Base-by-base conservation (phyloP, 1,140 invertebrate genomes). In the Drosophila eugracilis region DNA sequence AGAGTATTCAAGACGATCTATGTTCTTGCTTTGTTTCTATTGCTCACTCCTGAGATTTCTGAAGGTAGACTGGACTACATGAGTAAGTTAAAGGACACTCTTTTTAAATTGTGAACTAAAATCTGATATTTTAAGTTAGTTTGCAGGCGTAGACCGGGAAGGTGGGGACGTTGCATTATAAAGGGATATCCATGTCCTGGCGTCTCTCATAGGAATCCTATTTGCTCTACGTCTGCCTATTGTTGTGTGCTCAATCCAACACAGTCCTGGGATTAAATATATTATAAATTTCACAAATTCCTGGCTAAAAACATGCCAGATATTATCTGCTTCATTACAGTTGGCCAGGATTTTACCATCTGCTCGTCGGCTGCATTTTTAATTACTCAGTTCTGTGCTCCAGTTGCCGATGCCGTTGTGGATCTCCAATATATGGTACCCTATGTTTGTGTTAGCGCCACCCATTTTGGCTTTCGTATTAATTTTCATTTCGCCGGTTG, bases 401-500 rank as follows among this genome's bases (percentile, higher is more conserved):
- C 41, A 71, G 30, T 48, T 53, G 28, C 22, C 26, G 30, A 48
- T 72, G 65, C 39, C 44, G 54, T 12, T 50, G 54, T 34, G 34
- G 50, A 36, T 17, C 52, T 48, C 26, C 6, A 22, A 28, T 22
- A 28, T 30, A 15, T 7, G 34, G 28, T 10, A 12, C 28, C 12
- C 9, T 7, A 32, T 47, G 36, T 19, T 21, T 63, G 49, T 30
- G 12, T 17, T 37, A 24, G 49, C 21, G 39, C 26, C 47, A 28
- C 24, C 15, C 62, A 49, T 86, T 74, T 63, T 62, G 52, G 67
- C 67, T 85, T 74, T 77, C 81, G 49, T 88, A 85, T 85, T 88
- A 81, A 75, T 85, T 85, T 85, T 88, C 83, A 77, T 81, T 77
- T 65, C 59, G 74, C 74, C 69, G 44, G 52, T 66, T 86, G 81